phyloP scores from a whole-genome alignment of 2,797 vertebrate species.

The Carcharodon carcharias region DNA sequence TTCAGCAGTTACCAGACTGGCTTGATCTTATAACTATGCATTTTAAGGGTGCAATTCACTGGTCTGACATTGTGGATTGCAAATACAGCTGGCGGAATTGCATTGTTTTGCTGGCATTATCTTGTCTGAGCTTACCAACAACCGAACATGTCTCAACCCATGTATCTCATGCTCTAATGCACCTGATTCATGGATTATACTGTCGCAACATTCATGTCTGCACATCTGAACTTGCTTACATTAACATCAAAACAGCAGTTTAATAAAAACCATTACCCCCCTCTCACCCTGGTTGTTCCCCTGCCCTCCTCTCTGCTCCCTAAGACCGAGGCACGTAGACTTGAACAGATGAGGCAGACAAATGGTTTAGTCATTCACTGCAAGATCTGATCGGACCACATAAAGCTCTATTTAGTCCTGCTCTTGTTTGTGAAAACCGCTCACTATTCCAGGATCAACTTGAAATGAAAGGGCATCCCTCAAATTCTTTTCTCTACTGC shows the following conservation, averaged over 20 bases:
- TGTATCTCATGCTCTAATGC: not conserved
- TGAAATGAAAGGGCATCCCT: no score
- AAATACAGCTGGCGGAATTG: not conserved
- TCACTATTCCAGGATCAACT: not conserved
- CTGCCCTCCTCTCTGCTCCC: no score
- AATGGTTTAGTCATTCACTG: not conserved
- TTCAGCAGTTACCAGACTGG: not conserved
- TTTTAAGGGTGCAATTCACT: not conserved
- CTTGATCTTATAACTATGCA: not conserved
- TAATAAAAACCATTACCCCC: not conserved
- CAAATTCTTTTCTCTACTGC: no score
- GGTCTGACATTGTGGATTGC: not conserved
- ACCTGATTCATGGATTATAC: not conserved
- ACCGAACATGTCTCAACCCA: no score
- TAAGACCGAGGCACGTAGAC: no score
- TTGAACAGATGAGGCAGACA: not conserved
- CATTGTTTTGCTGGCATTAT: not conserved
- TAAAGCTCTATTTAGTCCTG: not conserved
- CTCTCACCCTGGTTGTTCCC: not conserved
- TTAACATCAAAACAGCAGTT: not conserved
- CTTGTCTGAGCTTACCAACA: not conserved
- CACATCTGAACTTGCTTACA: not conserved
- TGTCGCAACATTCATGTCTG: not conserved
- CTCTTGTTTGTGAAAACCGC: not conserved
- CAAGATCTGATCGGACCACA: not conserved